Conservation (phyloP, 2,797 vertebrate species). For the Anniella stebbinsi region DNA sequence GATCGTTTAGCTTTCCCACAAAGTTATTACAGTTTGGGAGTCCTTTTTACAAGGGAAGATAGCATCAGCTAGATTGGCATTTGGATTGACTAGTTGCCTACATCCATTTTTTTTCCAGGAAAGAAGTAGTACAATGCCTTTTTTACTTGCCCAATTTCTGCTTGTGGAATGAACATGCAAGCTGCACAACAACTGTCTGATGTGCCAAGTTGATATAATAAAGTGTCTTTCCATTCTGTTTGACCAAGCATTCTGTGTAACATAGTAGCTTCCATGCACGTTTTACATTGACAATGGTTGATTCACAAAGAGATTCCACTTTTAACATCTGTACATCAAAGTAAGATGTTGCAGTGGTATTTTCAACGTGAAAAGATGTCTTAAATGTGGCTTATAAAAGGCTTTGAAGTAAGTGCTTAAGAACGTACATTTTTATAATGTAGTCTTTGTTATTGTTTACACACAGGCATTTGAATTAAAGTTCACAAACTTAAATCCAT, state of each 20-base stretch:
- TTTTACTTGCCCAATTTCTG: neutral
- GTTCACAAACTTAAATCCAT: neutral
- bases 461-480: neutral
- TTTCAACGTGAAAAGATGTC: neutral
- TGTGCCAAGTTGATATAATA: neutral
- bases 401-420: neutral
- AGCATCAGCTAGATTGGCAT: neutral
- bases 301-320: neutral
- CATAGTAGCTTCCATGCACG: neutral
- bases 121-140: conserved; percentile 1
- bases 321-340: neutral
- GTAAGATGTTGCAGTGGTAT: neutral
- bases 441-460: neutral
- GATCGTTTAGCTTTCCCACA: neutral
- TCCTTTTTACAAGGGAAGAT: neutral
- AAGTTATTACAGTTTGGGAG: neutral
- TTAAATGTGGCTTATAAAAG: neutral
- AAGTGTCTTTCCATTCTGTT: neutral
- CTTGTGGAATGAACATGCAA: neutral
- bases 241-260: neutral
- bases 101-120: conserved; percentile 4
- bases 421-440: neutral
- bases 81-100: neutral
- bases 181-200: neutral
- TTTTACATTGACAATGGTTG: neutral